Evolutionary conservation across 2,888 invertebrate genomes (phyloP).

Genomic region (Drosophila testacea): DNA sequence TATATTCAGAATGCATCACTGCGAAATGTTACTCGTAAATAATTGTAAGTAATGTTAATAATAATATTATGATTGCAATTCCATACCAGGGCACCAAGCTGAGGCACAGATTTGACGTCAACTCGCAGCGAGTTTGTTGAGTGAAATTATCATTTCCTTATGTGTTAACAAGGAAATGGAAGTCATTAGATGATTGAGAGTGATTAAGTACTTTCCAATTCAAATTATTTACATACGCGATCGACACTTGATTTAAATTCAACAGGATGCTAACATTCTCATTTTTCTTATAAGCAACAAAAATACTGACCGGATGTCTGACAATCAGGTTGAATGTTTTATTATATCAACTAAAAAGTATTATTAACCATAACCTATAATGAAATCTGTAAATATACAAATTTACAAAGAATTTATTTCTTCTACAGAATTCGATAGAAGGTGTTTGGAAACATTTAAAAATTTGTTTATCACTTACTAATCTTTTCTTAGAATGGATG

Average conservation of each 20-base stretch:
- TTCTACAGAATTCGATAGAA: not conserved
- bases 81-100: not conserved
- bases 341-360: not conserved
- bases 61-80: slow-evolving; percentile 60
- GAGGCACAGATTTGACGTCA: slow-evolving; percentile 44
- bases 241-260: slow-evolving; percentile 1
- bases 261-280: slow-evolving; percentile 20
- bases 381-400: not conserved
- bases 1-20: slow-evolving; percentile 33
- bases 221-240: not conserved
- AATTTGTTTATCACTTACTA: too few species aligned
- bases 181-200: slow-evolving; percentile 36
- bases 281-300: not conserved
- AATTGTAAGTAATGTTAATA: slow-evolving; percentile 56
- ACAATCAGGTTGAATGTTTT: not conserved
- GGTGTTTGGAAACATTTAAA: too few species aligned
- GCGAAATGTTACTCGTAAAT: slow-evolving; percentile 56
- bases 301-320: too few species aligned
- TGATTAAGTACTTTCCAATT: slow-evolving; percentile 22
- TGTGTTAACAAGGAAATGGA: slow-evolving; percentile 35
- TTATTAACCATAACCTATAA: not conserved
- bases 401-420: too few species aligned
- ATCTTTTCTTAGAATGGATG: too few species aligned
- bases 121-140: slow-evolving; percentile 9
- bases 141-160: slow-evolving; percentile 30